Evolutionary conservation across 2,797 vertebrate species (phyloP).

Genomic region (Phalloptychus januarius): DNA sequence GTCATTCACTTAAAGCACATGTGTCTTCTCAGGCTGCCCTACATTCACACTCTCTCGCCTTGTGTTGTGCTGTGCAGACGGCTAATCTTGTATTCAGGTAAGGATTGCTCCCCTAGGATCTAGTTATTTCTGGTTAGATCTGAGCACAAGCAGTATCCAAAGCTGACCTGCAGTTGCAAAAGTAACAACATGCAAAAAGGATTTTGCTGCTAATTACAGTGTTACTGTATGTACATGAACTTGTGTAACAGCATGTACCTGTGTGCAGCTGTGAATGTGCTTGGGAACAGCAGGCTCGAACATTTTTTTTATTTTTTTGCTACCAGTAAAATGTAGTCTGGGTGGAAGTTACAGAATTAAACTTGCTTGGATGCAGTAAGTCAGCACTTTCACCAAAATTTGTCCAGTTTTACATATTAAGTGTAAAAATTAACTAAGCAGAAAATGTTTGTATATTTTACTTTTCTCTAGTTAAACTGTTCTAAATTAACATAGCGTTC

Average conservation of each 20-base stretch:
- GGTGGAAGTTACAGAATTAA: neutral
- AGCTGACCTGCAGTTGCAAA: conserved; percentile 36
- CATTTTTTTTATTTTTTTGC: neutral
- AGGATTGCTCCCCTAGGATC: conserved; percentile 39
- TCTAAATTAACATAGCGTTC: neutral
- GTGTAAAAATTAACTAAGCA: neutral
- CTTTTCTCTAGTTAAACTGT: neutral
- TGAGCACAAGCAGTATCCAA: conserved; percentile 34
- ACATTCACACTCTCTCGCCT: conserved; percentile 48
- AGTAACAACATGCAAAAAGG: conserved; percentile 3
- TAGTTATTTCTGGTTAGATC: conserved; percentile 46
- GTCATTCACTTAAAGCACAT: conserved; percentile 64
- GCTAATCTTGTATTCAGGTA: conserved; percentile 62
- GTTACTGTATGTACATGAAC: neutral
- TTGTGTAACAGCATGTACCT: conserved; percentile 6
- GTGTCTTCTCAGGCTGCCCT: conserved; percentile 59
- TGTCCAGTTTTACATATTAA: neutral
- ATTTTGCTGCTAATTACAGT: conserved; percentile 18
- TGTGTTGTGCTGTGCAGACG: conserved; percentile 36
- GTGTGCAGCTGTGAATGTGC: neutral
- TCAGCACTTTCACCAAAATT: conserved; percentile 3
- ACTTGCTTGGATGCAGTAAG: neutral
- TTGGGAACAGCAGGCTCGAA: neutral
- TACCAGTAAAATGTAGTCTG: neutral
- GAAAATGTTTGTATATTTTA: conserved; percentile 1